phyloP scores from a whole-genome alignment of 2,888 invertebrate species.

The Venusia cambrica region DNA sequence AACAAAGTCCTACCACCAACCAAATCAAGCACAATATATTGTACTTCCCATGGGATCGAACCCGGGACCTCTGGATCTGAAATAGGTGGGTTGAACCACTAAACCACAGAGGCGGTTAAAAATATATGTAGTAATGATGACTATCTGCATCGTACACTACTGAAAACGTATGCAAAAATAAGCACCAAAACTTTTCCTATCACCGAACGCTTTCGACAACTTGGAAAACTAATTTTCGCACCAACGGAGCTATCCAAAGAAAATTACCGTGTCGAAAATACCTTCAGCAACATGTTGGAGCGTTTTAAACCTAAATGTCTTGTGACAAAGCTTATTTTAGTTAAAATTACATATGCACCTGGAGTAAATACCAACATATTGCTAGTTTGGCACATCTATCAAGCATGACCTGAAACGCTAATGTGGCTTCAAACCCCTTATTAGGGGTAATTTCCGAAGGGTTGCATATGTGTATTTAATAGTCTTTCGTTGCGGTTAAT shows the following conservation, averaged over 20 bases:
- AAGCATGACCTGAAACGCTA: slow-evolving; percentile 61
- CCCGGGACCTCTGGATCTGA: no score
- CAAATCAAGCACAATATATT: no score
- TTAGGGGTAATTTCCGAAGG: slow-evolving; percentile 54
- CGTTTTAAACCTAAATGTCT: slow-evolving; percentile 17
- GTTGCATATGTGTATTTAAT: slow-evolving; percentile 27
- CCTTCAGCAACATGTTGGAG: slow-evolving; percentile 39
- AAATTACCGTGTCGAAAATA: slow-evolving; percentile 68
- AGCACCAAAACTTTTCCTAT: no score
- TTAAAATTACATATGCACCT: no score
- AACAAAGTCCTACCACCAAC: no score
- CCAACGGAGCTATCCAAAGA: slow-evolving; percentile 72
- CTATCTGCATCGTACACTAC: no score
- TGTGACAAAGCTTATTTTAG: slow-evolving; percentile 37
- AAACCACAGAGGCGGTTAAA: no score
- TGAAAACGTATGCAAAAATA: no score
- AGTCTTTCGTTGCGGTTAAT: slow-evolving; percentile 14
- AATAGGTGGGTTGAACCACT: no score
- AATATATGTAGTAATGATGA: no score
- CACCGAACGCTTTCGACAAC: slow-evolving; percentile 37
- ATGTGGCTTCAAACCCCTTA: slow-evolving; percentile 48
- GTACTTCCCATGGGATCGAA: no score
- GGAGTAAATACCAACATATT: no score
- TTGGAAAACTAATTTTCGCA: slow-evolving; percentile 74
- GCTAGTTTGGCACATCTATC: slow-evolving; percentile 51